These are phyloP conservation scores for Chymomyza procnemis DNA, from an alignment of 2,888 invertebrate genomes.

Conservation along the genomic window DNA sequence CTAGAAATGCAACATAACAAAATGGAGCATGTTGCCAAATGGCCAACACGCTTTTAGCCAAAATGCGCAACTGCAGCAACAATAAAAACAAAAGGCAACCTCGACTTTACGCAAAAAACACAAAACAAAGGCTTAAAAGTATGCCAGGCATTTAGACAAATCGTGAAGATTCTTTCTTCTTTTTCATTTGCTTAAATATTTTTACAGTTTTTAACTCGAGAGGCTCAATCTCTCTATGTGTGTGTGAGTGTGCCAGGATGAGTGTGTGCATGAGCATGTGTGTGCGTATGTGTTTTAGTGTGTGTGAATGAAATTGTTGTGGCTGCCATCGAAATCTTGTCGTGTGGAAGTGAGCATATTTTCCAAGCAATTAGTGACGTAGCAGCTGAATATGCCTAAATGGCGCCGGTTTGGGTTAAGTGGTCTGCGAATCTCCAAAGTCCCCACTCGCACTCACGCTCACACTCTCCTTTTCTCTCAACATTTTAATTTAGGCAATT, in stretches of 20 bases:
- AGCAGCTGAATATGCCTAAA: constrained; percentile 21
- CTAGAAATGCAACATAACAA: not conserved
- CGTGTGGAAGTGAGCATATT: constrained; percentile 64
- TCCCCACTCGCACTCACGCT: no score
- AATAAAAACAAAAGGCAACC: not conserved
- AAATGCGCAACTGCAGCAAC: not conserved
- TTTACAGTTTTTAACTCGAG: not conserved
- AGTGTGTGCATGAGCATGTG: no score
- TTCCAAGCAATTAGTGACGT: constrained; percentile 64
- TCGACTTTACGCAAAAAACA: not conserved
- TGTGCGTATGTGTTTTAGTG: not conserved
- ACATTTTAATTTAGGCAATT: not conserved
- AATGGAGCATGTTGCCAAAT: constrained; percentile 1
- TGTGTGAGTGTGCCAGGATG: no score
- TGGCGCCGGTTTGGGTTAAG: not conserved
- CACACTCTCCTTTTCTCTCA: not conserved
- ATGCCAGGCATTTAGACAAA: not conserved
- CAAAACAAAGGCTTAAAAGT: not conserved
- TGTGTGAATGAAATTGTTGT: not conserved
- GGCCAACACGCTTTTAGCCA: not conserved
- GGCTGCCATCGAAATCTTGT: constrained; percentile 12
- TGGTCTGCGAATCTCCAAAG: constrained; percentile 10
- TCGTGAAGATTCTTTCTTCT: not conserved
- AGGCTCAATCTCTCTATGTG: no score
- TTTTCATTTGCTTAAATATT: constrained; percentile 1